Evolutionary conservation across 2,113 vertebrate species (phyloP), one percentile per base, ranked within the genome.

Genomic region (Hyperopisus bebe): DNA sequence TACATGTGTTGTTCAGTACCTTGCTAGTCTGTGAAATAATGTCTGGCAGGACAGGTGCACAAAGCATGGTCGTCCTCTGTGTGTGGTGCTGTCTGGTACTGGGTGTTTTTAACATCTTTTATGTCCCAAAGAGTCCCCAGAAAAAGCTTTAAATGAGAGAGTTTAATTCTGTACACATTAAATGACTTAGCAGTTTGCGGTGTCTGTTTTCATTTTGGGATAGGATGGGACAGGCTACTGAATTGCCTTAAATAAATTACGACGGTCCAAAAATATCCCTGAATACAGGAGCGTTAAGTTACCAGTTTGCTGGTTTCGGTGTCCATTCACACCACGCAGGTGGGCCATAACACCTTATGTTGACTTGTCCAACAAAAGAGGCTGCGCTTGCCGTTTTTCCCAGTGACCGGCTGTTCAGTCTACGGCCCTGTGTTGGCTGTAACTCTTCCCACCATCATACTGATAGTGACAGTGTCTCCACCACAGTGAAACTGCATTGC

Each of bases 181-280:
- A 86, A 86, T 86, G 24, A 86, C 50, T 86, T 31, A 21, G 9
- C 42, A 50, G 48, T 87, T 87, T 55, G 17, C n/a, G 13, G 48
- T 35, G n/a, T 87, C 85, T 13, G 19, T 53, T 87, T 87, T 53
- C 85, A 87, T n/a, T 87, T 87, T 87, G 47, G n/a, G 47, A 87
- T 24, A 44, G 44, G 84, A 51, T 8, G 3, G 85, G 47, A 39
- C n/a, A 8, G 48, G 50, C 50, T 87, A 87, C 53, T 87, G 48
- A 51, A 87, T 47, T 53, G 85, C n/a, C 47, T 50, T 87, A 87
- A 87, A 87, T 87, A 87, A 87, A 87, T 87, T 19, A 87, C 35
- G 50, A 87, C n/a, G 0, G 85, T 53, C 50, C 83, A 87, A 55
- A 87, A 87, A 87, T 87, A 87, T 13, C 85, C 10, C 31, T 19